Conservation (phyloP, 23 tunicate genomes). For the Clavelina lepadiformis region DNA sequence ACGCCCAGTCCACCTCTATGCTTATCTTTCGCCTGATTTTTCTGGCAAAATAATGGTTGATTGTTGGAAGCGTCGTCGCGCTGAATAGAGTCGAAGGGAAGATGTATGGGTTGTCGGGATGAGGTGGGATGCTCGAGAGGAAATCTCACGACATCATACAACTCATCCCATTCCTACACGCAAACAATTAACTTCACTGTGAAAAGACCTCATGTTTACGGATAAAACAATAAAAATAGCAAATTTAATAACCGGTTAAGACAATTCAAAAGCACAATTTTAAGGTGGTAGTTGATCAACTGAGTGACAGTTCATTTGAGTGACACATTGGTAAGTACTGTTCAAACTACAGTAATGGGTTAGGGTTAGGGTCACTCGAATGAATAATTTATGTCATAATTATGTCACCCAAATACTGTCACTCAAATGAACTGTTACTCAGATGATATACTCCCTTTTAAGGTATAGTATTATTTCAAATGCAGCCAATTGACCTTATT, state of each 20-base stretch:
- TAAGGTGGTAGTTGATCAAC: no score
- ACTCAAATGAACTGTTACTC: no score
- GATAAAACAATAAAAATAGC: neutral
- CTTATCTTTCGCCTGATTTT: conserved; percentile 9
- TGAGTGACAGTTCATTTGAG: no score
- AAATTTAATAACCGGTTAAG: no score
- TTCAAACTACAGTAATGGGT: no score
- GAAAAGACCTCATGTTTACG: neutral
- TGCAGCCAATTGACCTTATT: conserved; percentile 65
- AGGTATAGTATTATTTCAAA: no score
- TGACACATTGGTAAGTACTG: no score
- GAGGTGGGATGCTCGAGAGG: conserved; percentile 31
- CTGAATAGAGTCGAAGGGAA: conserved; percentile 85
- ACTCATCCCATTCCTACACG: conserved; percentile 84
- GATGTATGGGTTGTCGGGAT: conserved; percentile 23
- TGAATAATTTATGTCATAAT: no score
- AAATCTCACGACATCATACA: conserved; percentile 88
- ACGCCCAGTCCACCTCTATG: conserved; percentile 18
- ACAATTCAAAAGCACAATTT: no score
- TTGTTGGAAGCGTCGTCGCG: conserved; percentile 21
- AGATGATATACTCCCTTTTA: no score
- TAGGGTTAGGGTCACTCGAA: no score
- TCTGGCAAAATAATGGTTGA: neutral
- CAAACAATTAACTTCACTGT: neutral
- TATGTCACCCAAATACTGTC: no score